These are phyloP conservation scores for Ornithoptera alexandrae DNA, from an alignment of 2,888 invertebrate genomes.

Conservation along the genomic window DNA sequence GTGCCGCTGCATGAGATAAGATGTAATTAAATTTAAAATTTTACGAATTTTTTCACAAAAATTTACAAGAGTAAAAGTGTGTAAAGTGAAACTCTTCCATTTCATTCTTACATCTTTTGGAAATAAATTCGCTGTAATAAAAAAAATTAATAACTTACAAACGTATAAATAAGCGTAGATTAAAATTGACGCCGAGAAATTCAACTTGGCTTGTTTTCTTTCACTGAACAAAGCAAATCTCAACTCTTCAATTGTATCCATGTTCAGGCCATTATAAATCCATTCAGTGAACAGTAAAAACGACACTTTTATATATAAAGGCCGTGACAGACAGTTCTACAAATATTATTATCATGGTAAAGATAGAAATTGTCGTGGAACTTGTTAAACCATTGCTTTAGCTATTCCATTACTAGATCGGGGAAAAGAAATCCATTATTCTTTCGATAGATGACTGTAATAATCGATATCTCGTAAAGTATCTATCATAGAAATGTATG, in stretches of 20 bases:
- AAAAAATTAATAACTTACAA: constrained; percentile 4
- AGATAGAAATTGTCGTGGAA: no score
- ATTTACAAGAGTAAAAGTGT: background rate
- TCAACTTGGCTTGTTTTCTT: constrained; percentile 2
- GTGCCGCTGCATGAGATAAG: no score
- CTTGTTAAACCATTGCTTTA: no score
- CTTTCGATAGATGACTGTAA: no score
- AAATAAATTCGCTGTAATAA: background rate
- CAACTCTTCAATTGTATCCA: constrained; percentile 19
- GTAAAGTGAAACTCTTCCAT: background rate
- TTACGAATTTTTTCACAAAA: background rate
- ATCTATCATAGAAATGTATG: no score
- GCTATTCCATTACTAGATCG: no score
- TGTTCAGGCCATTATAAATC: constrained; percentile 17
- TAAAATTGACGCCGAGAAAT: constrained; percentile 6
- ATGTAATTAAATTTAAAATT: background rate
- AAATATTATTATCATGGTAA: background rate
- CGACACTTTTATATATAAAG: constrained; percentile 1
- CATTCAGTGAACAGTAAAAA: constrained; percentile 8
- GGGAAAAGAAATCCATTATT: no score
- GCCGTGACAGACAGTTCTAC: background rate
- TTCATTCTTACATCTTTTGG: background rate
- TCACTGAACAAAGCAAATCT: constrained; percentile 8
- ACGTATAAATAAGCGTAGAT: constrained; percentile 12
- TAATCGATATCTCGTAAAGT: no score